Evolutionary conservation across 2,113 vertebrate genomes (phyloP).

Genomic region (Ochotona curzoniae): DNA sequence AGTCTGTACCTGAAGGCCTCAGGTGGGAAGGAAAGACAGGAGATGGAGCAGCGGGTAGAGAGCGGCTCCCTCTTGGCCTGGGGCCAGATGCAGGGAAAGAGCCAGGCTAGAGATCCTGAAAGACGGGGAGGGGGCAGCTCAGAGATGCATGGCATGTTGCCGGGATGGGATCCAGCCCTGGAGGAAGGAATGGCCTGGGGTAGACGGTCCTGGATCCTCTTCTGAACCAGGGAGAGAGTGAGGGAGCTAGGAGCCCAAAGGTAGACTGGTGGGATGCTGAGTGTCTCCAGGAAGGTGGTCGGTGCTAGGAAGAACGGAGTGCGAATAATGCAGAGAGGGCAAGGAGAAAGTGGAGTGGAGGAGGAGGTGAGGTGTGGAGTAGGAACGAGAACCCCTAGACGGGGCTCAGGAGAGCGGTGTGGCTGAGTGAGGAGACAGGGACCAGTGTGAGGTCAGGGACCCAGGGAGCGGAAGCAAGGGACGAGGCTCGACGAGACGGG

Average conservation of each 20-base stretch:
- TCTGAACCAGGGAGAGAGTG: not conserved
- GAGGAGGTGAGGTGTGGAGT: not conserved
- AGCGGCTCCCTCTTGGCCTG: not conserved
- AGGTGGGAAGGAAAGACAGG: not conserved
- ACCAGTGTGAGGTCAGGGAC: not conserved
- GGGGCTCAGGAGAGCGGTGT: not conserved
- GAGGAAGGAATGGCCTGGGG: not conserved
- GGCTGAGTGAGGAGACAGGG: not conserved
- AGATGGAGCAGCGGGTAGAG: not conserved
- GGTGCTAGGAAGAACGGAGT: not conserved
- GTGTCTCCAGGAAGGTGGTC: not conserved
- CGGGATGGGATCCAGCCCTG: not conserved
- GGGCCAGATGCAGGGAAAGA: conserved; percentile 13
- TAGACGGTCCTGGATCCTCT: not conserved
- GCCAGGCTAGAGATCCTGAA: not conserved
- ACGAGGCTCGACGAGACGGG: not conserved
- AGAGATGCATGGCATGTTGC: not conserved
- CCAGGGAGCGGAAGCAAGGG: not conserved
- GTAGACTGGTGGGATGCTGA: not conserved
- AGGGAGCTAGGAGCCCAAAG: not conserved
- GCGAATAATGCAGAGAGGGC: not conserved
- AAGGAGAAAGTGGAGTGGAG: not conserved
- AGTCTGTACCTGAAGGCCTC: not conserved
- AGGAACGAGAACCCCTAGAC: not conserved
- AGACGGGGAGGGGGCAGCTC: not conserved